Conservation (phyloP, 2,797 vertebrate species). For the Capromys pilorides region DNA sequence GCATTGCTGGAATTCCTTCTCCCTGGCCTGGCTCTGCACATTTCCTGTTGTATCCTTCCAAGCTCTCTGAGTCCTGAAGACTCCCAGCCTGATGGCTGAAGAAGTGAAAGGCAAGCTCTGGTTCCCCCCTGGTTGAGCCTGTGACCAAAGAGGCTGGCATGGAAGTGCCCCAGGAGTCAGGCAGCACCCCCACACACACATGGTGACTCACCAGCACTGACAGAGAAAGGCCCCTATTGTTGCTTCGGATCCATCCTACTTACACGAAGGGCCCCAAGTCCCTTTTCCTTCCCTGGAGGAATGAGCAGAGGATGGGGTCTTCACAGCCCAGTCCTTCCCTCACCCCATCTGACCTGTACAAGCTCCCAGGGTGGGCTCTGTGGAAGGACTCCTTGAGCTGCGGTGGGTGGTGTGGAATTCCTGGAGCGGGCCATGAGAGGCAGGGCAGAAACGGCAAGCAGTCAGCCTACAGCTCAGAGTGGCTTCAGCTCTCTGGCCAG, state of each 20-base stretch:
- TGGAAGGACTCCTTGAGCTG: slow-evolving; percentile 41
- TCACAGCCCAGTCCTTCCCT: not conserved
- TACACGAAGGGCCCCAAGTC: not conserved
- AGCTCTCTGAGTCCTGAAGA: slow-evolving; percentile 60
- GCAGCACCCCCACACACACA: not conserved
- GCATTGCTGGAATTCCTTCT: slow-evolving; percentile 71
- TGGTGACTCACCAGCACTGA: slow-evolving; percentile 70
- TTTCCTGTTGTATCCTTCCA: slow-evolving; percentile 68
- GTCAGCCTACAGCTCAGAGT: not conserved
- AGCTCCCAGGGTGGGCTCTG: not conserved
- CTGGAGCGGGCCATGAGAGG: slow-evolving; percentile 71
- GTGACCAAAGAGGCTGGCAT: slow-evolving; percentile 54
- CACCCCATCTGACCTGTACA: slow-evolving; percentile 70
- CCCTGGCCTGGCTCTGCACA: slow-evolving; percentile 24
- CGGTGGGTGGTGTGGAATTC: not conserved
- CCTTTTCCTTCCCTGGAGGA: slow-evolving; percentile 5
- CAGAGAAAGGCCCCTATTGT: slow-evolving; percentile 76
- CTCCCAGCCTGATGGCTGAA: not conserved
- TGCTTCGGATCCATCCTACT: not conserved
- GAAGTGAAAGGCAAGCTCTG: not conserved
- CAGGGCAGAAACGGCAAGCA: not conserved
- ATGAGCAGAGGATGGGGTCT: not conserved
- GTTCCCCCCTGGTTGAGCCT: not conserved
- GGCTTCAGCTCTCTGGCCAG: slow-evolving; percentile 15
- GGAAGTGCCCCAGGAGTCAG: slow-evolving; percentile 23